These are phyloP conservation scores for Tribolium castaneum DNA, from an alignment of 1,140 invertebrate species.

Conservation along the genomic window DNA sequence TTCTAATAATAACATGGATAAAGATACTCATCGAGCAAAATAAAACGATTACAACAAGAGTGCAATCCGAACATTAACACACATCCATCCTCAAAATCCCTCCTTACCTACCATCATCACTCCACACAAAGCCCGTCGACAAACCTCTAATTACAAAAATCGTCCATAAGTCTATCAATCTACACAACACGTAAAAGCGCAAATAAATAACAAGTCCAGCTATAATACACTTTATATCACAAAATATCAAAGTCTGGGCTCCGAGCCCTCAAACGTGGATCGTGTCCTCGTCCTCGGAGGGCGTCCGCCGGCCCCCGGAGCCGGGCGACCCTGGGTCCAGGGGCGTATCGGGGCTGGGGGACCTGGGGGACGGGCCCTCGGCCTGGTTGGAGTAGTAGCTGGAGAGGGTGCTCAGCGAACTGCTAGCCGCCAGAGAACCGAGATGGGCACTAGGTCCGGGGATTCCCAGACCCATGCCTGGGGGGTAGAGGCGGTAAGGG, in stretches of 20 bases:
- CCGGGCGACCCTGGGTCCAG: slow-evolving; percentile 64
- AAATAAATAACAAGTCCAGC: slow-evolving; percentile 59
- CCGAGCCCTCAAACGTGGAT: slow-evolving; percentile 60
- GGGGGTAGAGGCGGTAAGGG: slow-evolving; percentile 81
- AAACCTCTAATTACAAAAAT: slow-evolving; percentile 49
- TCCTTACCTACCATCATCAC: neutral
- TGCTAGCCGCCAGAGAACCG: slow-evolving; percentile 70
- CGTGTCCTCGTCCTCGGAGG: slow-evolving; percentile 70
- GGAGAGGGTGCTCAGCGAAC: slow-evolving; percentile 70
- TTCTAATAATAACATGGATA: slow-evolving; percentile 60
- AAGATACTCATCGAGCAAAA: slow-evolving; percentile 57
- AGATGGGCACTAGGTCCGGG: slow-evolving; percentile 73
- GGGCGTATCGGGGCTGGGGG: slow-evolving; percentile 64
- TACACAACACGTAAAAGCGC: slow-evolving; percentile 60
- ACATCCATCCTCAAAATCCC: slow-evolving; percentile 28
- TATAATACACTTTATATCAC: slow-evolving; percentile 60
- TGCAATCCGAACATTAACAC: slow-evolving; percentile 49
- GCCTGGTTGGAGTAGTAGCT: slow-evolving; percentile 71
- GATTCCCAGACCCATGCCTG: slow-evolving; percentile 71
- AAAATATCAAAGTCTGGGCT: slow-evolving; percentile 47
- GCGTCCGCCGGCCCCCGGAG: slow-evolving; percentile 63
- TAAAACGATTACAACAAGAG: slow-evolving; percentile 53
- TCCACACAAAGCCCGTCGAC: slow-evolving; percentile 47
- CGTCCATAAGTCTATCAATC: slow-evolving; percentile 45
- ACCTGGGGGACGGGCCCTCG: slow-evolving; percentile 58